Percentiles rank a stretch among this genome's conserved stretches.
Conservation (phyloP, 2,888 invertebrate genomes). For the Ypsolopha scabrella region DNA sequence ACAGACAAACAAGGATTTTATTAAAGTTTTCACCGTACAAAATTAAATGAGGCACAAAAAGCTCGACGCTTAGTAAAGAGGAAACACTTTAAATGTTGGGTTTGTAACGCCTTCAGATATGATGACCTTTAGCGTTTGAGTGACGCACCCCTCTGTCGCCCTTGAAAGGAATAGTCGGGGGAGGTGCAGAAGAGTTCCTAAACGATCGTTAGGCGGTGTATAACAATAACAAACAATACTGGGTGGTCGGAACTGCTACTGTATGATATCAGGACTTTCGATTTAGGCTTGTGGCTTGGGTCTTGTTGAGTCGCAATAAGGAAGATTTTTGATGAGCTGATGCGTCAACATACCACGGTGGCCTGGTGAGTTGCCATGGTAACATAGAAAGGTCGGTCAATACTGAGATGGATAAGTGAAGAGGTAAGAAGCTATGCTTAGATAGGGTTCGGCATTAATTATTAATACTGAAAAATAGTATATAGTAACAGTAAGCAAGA, state of each 20-base stretch:
- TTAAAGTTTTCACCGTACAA: too few species aligned
- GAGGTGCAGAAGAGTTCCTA: constrained; percentile 2
- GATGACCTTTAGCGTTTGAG: background rate
- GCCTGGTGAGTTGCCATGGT: too few species aligned
- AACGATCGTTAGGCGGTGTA: background rate
- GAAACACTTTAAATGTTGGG: constrained; percentile 23
- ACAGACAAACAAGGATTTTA: too few species aligned
- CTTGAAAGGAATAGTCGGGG: background rate
- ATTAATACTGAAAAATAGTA: too few species aligned
- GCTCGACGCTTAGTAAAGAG: constrained; percentile 13
- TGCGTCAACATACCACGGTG: background rate
- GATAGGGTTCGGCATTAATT: too few species aligned
- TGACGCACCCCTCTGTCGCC: background rate
- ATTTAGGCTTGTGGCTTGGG: too few species aligned
- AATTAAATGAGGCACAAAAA: background rate
- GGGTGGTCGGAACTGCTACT: constrained; percentile 33
- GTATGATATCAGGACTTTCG: too few species aligned
- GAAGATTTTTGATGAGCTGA: background rate
- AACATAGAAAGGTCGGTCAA: too few species aligned
- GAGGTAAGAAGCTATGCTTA: too few species aligned
- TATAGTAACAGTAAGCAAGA: too few species aligned
- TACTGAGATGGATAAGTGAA: too few species aligned
- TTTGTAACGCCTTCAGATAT: background rate
- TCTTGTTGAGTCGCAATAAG: too few species aligned
- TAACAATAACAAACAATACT: constrained; percentile 40